Evolutionary conservation across 2,888 invertebrate species (phyloP).

Genomic region (Cistogaster globosa): DNA sequence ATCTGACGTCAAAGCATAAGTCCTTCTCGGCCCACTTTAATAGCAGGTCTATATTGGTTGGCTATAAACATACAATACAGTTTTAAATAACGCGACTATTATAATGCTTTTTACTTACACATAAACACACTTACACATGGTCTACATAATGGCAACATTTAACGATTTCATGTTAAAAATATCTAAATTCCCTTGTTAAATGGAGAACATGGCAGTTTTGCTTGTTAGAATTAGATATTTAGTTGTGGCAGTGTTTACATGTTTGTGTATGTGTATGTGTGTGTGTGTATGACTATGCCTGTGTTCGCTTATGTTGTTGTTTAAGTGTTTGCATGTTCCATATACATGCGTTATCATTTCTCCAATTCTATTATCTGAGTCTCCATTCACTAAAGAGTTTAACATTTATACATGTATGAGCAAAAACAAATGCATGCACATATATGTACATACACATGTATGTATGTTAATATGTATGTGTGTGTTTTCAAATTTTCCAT

Average conservation of each 20-base stretch:
- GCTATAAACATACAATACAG: not conserved
- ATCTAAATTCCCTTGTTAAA: slow-evolving; percentile 35
- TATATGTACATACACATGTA: not conserved
- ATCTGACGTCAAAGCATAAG: too few relatives aligned
- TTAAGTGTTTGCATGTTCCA: slow-evolving; percentile 43
- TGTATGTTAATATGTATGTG: not conserved
- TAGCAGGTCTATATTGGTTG: too few relatives aligned
- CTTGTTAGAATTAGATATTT: not conserved
- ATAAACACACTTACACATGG: not conserved
- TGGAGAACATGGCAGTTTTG: slow-evolving; percentile 9
- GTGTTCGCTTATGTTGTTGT: slow-evolving; percentile 15
- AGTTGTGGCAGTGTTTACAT: not conserved
- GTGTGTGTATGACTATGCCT: not conserved
- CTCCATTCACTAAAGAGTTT: not conserved
- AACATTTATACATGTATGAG: too few relatives aligned
- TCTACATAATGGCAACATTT: slow-evolving; percentile 2
- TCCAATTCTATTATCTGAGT: slow-evolving; percentile 25
- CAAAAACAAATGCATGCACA: not conserved
- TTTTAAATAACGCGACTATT: not conserved
- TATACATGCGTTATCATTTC: slow-evolving; percentile 53
- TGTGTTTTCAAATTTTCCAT: not conserved
- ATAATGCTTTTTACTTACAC: not conserved
- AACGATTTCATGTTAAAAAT: slow-evolving; percentile 24
- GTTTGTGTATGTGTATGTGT: not conserved
- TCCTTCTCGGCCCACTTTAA: too few relatives aligned